phyloP scores from a whole-genome alignment of 2,888 invertebrate species.

The Ligdia adustata region DNA sequence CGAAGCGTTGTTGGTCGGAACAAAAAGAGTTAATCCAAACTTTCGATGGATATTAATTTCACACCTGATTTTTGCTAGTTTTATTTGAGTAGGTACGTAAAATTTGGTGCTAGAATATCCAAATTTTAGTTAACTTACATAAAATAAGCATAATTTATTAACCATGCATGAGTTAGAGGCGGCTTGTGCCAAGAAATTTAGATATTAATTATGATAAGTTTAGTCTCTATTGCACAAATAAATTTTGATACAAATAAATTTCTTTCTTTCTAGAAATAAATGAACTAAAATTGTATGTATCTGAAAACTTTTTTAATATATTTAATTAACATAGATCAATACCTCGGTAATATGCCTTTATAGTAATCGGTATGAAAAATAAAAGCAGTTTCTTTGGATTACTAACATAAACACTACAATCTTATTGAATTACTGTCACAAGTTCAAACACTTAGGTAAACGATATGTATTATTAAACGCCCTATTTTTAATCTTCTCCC shows the following conservation, averaged over 20 bases:
- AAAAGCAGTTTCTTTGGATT: slow-evolving; percentile 79
- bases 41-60: slow-evolving; percentile 1
- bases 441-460: slow-evolving; percentile 61
- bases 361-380: slow-evolving; percentile 72
- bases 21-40: slow-evolving; percentile 36
- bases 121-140: no score
- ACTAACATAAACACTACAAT: slow-evolving; percentile 48
- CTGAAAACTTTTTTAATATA: no score
- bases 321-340: no score
- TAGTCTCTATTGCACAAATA: no score
- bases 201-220: no score
- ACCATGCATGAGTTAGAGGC: no score
- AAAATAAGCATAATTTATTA: background rate
- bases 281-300: background rate
- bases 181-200: no score
- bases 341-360: slow-evolving; percentile 42
- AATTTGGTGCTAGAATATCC: no score
- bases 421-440: slow-evolving; percentile 76
- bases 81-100: background rate
- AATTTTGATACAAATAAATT: no score
- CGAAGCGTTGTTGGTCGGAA: background rate
- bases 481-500: slow-evolving; percentile 51
- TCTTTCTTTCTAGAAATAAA: no score
- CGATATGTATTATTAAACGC: slow-evolving; percentile 77
- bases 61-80: background rate